Conservation (phyloP, 2,113 vertebrate genomes). For the Callocephalon fimbriatum region DNA sequence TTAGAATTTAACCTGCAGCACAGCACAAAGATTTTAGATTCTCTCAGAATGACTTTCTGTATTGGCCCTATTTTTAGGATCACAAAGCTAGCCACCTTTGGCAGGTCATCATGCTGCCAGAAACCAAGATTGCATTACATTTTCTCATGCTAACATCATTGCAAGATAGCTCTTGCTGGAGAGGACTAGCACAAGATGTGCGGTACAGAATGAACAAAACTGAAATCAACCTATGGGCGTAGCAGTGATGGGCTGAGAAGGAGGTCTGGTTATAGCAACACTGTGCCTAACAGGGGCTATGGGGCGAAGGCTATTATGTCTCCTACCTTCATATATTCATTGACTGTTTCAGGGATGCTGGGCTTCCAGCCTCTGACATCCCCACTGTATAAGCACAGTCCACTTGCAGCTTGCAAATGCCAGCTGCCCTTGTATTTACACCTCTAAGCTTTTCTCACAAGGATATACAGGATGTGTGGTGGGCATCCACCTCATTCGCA, state of each 20-base stretch:
- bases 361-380: background rate
- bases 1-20: background rate
- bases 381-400: background rate
- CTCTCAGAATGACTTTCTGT: background rate
- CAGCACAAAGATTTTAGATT: background rate
- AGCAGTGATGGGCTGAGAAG: background rate
- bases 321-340: background rate
- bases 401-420: background rate
- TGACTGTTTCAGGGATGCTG: background rate
- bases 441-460: background rate
- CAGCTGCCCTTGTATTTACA: background rate
- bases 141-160: background rate
- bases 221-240: background rate
- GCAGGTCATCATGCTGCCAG: background rate
- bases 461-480: rapidly evolving
- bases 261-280: background rate
- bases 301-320: background rate
- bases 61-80: background rate
- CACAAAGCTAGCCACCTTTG: background rate
- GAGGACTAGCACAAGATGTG: background rate
- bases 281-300: background rate
- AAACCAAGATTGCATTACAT: rapidly evolving
- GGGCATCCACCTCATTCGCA: background rate
- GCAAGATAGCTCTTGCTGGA: background rate
- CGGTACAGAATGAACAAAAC: background rate